A percentile compares a stretch with the other conserved stretches of the same genome.
These are phyloP conservation scores for Archocentrus centrarchus DNA, from an alignment of 2,113 vertebrate genomes.

Conservation along the genomic window DNA sequence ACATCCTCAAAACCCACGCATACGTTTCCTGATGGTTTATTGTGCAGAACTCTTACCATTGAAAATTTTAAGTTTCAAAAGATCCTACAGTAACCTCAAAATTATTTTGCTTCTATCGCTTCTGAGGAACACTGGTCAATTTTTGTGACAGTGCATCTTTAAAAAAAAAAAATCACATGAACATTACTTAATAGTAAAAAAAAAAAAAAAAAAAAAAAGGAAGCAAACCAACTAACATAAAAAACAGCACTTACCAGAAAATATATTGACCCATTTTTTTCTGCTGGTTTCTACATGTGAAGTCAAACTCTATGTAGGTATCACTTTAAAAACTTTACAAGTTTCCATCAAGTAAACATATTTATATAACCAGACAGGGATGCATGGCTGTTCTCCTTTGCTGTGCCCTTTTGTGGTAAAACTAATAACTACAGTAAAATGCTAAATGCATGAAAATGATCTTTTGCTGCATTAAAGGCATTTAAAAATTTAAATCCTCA, in stretches of 20 bases:
- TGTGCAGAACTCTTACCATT: conserved; percentile 18
- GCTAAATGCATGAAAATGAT: not conserved
- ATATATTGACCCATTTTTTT: not conserved
- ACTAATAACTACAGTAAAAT: not conserved
- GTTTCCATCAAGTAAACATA: not conserved
- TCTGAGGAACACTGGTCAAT: not conserved
- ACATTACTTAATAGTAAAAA: not conserved
- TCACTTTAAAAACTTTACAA: not conserved
- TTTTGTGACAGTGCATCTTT: not conserved
- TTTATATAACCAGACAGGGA: too few relatives aligned
- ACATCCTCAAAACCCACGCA: conserved; percentile 60
- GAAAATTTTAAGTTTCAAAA: conserved; percentile 13
- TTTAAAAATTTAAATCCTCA: not conserved
- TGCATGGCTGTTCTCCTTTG: too few relatives aligned
- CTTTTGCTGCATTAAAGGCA: not conserved
- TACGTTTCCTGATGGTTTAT: conserved; percentile 17
- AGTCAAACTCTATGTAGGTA: not conserved
- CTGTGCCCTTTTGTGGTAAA: not conserved
- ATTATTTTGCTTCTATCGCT: not conserved
- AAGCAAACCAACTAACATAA: not conserved
- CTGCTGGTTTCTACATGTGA: not conserved
- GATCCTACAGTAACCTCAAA: conserved; percentile 19
- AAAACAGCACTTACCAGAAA: not conserved
- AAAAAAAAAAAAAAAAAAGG: not conserved
- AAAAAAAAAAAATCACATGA: not conserved